Conservation (phyloP, 2,888 invertebrate species). For the Phalangium opilio region DNA sequence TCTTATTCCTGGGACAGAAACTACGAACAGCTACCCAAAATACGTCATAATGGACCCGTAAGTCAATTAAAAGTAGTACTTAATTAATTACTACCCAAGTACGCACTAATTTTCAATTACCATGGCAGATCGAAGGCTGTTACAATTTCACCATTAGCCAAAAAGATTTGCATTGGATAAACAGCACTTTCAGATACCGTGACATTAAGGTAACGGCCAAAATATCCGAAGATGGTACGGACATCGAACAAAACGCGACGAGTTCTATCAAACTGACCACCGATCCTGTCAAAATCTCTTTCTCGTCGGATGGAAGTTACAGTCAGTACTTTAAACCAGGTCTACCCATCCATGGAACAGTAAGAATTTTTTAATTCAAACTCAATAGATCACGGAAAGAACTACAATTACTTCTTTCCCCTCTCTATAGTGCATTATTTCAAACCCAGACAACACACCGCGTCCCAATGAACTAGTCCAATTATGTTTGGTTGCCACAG, state of each 20-base stretch:
- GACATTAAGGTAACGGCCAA: background rate
- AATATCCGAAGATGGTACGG: background rate
- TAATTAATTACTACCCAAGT: too few species aligned
- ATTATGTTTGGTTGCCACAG: slow-evolving; percentile 1
- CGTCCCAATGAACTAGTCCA: slow-evolving; percentile 20
- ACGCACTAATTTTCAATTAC: too few species aligned
- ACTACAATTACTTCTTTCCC: too few species aligned
- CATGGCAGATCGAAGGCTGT: background rate
- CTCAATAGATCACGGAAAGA: too few species aligned
- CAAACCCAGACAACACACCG: slow-evolving; percentile 25
- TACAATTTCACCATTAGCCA: background rate
- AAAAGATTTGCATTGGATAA: background rate
- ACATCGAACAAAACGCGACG: background rate
- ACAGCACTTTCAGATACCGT: background rate
- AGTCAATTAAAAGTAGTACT: background rate
- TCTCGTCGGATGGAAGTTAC: too few species aligned
- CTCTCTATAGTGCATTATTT: slow-evolving; percentile 24
- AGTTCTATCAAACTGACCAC: too few species aligned
- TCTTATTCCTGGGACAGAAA: background rate
- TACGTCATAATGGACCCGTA: background rate
- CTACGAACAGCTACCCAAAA: background rate
- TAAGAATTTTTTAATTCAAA: slow-evolving; percentile 24
- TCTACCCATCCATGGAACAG: slow-evolving; percentile 52
- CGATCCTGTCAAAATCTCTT: too few species aligned
- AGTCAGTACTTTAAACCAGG: slow-evolving; percentile 47